Conservation (phyloP, 1,140 invertebrate species). For the Lasaia peninsularis region DNA sequence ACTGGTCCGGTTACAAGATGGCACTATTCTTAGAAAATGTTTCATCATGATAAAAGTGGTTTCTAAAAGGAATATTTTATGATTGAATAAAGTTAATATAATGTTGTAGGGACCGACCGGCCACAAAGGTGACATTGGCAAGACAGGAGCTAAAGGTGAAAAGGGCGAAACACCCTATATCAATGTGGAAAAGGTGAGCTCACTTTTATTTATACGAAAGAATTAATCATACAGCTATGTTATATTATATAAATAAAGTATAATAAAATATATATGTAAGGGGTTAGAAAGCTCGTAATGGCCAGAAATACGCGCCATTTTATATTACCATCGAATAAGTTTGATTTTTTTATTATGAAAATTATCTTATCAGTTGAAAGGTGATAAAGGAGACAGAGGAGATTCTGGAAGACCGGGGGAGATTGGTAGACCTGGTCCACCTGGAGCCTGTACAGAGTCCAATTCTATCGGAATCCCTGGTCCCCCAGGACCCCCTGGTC, state of each 20-base stretch:
- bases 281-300: too few species aligned
- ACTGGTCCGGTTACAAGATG: too few species aligned
- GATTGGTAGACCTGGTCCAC: constrained; percentile 34
- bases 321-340: too few species aligned
- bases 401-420: constrained; percentile 34
- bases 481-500: constrained; percentile 39
- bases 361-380: constrained; percentile 37
- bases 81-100: constrained; percentile 10
- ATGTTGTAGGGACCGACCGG: constrained; percentile 25
- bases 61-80: constrained; percentile 7
- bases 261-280: too few species aligned
- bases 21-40: neutral
- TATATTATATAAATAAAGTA: too few species aligned
- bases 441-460: constrained; percentile 29
- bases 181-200: constrained; percentile 40
- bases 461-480: constrained; percentile 28
- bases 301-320: too few species aligned
- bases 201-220: neutral
- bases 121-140: constrained; percentile 39
- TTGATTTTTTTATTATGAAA: too few species aligned
- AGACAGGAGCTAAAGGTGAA: constrained; percentile 38
- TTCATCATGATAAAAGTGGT: neutral
- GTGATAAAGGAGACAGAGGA: constrained; percentile 49
- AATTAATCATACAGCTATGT: neutral
- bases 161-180: constrained; percentile 35